Conservation (phyloP, 2,888 invertebrate species). For the Helicoverpa assulta region DNA sequence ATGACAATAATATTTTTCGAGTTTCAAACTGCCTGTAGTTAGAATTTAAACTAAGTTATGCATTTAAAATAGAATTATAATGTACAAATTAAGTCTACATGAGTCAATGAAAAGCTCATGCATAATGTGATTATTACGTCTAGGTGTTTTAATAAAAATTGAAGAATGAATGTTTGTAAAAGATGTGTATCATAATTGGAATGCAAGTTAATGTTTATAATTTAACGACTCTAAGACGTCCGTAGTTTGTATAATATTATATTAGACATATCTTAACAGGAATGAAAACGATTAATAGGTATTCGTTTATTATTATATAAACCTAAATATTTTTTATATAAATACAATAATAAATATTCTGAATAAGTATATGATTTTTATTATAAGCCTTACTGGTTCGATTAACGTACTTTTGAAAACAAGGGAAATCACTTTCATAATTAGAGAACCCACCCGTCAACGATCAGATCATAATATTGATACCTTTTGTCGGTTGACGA, state of each 20-base stretch:
- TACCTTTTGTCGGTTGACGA: no score
- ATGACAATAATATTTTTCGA: constrained; percentile 73
- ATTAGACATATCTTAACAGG: constrained; percentile 60
- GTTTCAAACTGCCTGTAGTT: constrained; percentile 70
- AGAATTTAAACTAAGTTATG: constrained; percentile 74
- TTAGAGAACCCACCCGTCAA: no score
- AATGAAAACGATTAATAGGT: constrained; percentile 64
- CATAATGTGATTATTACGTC: constrained; percentile 80
- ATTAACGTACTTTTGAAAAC: no score
- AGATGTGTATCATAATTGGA: constrained; percentile 67
- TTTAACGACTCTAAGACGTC: constrained; percentile 70
- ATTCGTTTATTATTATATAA: constrained; percentile 70
- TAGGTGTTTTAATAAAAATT: constrained; percentile 64
- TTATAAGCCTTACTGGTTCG: constrained; percentile 5
- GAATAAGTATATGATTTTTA: constrained; percentile 41
- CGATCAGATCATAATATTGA: no score
- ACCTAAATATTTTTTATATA: constrained; percentile 74
- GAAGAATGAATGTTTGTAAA: constrained; percentile 62
- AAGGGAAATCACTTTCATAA: no score
- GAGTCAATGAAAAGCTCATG: constrained; percentile 78
- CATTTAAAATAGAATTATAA: constrained; percentile 85
- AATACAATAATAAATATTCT: constrained; percentile 57
- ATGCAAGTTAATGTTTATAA: constrained; percentile 65
- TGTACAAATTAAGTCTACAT: constrained; percentile 88
- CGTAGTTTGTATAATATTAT: constrained; percentile 71